Conservation (phyloP, 2,888 invertebrate genomes). For the Chymomyza caudatula region DNA sequence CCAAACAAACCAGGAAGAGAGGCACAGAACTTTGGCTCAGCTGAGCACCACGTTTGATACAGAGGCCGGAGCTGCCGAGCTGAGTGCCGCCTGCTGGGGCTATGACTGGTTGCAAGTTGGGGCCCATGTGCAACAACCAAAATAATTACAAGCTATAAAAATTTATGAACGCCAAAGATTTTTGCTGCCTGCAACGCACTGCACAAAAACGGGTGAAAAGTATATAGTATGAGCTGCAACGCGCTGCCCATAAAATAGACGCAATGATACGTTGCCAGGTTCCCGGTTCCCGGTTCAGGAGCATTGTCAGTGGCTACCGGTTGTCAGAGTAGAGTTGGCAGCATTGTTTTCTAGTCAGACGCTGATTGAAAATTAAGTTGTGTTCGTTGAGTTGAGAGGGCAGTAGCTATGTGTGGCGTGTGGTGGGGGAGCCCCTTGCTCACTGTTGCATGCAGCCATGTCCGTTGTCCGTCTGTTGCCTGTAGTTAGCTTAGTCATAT, state of each 20-base stretch:
- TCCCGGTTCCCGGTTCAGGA: constrained; percentile 52
- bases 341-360: constrained; percentile 12
- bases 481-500: background rate
- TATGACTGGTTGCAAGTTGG: background rate
- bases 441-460: too few species aligned
- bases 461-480: background rate
- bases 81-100: background rate
- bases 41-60: background rate
- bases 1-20: constrained; percentile 36
- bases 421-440: too few species aligned
- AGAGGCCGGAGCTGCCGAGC: too few species aligned
- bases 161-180: constrained; percentile 60
- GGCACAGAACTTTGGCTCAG: background rate
- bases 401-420: background rate
- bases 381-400: background rate
- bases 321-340: background rate
- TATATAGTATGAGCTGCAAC: constrained; percentile 13
- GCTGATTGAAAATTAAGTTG: constrained; percentile 2
- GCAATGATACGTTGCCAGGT: constrained; percentile 14
- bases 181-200: constrained; percentile 6
- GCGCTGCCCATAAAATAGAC: constrained; percentile 38
- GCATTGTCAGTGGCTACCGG: background rate
- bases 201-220: constrained; percentile 36
- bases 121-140: constrained; percentile 35
- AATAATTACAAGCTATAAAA: constrained; percentile 68